Evolutionary conservation across 2,888 invertebrate species (phyloP), one percentile per base, ranked within the genome.

Genomic region (Drosophila rubida): DNA sequence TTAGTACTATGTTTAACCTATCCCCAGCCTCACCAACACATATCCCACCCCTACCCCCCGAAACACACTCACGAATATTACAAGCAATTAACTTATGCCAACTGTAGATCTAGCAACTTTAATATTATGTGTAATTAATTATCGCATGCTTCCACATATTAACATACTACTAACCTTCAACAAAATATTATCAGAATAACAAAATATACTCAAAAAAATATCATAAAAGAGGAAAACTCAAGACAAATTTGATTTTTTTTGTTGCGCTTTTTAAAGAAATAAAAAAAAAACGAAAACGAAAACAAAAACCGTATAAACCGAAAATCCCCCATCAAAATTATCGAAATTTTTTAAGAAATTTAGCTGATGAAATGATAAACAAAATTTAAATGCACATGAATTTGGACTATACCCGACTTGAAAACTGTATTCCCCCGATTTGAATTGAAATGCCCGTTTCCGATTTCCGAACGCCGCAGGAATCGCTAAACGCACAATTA

Each of bases 361-460:
- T 65, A 49, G 48, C 35, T 11, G 4, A 44, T 23, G 1, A 14
- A 51, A 30, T 19, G 22, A 55, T 46, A 35, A 75, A 27, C 50
- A 23, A 67, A 75, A 70, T 74, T 66, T 19, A 46, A 54, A 11
- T 72, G 75, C 75, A 75, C 77, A 75, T 22, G 3, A 57, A 75
- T 75, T 75, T 75, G 75, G 75, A 77, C 72, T 53, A 75, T 68
- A n/a, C 77, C 74, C 69, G 78, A 77, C 37, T 35, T 58, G 30
- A 49, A 14, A 62, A 48, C 11, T 19, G 14, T 46, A 42, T 39
- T 54, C 37, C 61, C 41, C 37, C 63, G 46, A 64, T 60, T 60
- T 54, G 51, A 63, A 66, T 58, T 50, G 60, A 32, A 11, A 32
- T 9, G 11, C 22, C 35, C 13, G 4, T 11, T 30, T 30, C 35